Base-by-base conservation (phyloP, 2,113 vertebrate genomes). In the Prionailurus bengalensis region DNA sequence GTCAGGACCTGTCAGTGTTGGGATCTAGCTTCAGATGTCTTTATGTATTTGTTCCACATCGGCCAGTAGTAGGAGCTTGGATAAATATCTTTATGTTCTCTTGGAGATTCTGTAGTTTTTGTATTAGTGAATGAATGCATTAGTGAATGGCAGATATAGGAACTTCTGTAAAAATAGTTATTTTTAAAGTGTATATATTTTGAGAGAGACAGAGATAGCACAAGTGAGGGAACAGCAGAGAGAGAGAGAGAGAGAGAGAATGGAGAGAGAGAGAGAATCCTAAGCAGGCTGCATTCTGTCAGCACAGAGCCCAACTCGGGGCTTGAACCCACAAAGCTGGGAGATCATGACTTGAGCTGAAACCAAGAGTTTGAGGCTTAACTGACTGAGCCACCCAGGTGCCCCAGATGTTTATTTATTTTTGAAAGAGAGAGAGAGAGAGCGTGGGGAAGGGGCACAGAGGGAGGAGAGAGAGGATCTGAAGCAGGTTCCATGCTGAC, bases 31-130 rank as follows among this genome's bases (percentile, higher is more conserved):
- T 55, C 14, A 36, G 51, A 87, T 36, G 61, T 89, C 14, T 87
- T 92, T 83, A 65, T 68, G 36, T 83, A 63, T 93, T 93, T 94
- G 86, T 96, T 94, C 94, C 68, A 36, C 33, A 3, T 53, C 90
- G 93, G 88, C 95, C 80, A 92, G 88, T 65, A 58, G 55, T 65
- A 58, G 55, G 74, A 95, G 83, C 23, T 74, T 94, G 39, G 91
- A 70, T 89, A 96, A 96, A 95, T 51, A 94, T 96, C 94, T 95
- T 89, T 55, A 86, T 80, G 84, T 96, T 89, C 55, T 94, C 80
- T 70, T 70, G 87, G 79, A 71, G 78, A 87, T 63, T 83, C 58
- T 83, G 29, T 76, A 39, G 42, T 79, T 89, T 95, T 95, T 92
- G 36, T 65, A 74, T 83, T 95, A 82, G 83, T 87, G 63, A 95